These are phyloP conservation scores for Tangara arthus DNA, from an alignment of 2,797 vertebrate genomes.

Conservation along the genomic window DNA sequence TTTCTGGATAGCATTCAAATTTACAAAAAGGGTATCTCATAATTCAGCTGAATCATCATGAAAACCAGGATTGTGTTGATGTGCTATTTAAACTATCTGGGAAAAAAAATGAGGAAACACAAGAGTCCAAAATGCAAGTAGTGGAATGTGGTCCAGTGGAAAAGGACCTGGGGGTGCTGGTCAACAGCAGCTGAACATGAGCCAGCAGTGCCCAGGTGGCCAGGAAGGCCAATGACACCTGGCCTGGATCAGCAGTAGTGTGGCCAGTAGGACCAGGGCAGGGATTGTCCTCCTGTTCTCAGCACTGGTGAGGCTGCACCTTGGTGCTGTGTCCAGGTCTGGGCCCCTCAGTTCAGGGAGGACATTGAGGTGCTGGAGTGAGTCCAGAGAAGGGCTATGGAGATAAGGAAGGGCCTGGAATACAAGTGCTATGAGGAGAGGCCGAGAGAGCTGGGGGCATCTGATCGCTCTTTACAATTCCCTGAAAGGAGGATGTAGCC, in stretches of 20 bases:
- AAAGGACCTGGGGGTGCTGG: not conserved
- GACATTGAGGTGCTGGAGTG: not conserved
- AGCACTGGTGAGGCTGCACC: not conserved
- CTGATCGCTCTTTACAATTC: not conserved
- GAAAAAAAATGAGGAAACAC: accelerated
- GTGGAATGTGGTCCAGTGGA: not conserved
- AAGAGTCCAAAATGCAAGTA: not conserved
- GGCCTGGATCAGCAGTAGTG: not conserved
- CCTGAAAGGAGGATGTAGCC: not conserved
- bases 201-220: not conserved
- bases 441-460: accelerated
- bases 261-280: not conserved
- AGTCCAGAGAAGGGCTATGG: accelerated
- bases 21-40: not conserved
- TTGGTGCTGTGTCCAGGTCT: not conserved
- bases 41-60: not conserved
- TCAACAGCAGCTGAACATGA: accelerated
- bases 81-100: not conserved
- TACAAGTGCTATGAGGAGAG: not conserved
- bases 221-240: accelerated
- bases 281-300: not conserved
- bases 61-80: not conserved
- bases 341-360: not conserved
- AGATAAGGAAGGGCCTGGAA: not conserved
- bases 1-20: not conserved